Evolutionary conservation across 2,113 vertebrate genomes (phyloP).

Genomic region (Calyptomena viridis): DNA sequence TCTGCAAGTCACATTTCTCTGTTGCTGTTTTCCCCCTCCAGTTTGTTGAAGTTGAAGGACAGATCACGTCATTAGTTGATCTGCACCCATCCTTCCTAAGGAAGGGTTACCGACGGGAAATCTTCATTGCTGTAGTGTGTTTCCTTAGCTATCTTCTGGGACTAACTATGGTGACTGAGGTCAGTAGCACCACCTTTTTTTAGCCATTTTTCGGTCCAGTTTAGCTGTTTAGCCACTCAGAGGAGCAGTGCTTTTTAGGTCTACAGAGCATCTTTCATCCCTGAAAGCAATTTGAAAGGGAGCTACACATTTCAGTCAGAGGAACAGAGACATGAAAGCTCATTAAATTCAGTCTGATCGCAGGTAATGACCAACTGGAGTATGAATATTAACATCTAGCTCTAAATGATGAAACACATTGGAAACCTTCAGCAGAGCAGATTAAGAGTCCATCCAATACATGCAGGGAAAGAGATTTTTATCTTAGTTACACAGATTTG

Average conservation of each 20-base stretch:
- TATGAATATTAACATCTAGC: neutral
- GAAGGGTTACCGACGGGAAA: slow-evolving; percentile 97
- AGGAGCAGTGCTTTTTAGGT: neutral
- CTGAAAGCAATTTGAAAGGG: neutral
- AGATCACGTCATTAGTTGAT: slow-evolving; percentile 99
- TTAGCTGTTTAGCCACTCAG: neutral
- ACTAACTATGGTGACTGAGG: slow-evolving; percentile 97
- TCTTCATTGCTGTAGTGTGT: slow-evolving; percentile 96
- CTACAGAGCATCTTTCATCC: neutral
- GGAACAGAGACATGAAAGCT: neutral
- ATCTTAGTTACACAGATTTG: slow-evolving; percentile 16
- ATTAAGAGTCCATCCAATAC: neutral
- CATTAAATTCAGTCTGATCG: neutral
- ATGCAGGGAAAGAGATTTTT: slow-evolving; percentile 29
- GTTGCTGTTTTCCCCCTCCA: slow-evolving; percentile 32
- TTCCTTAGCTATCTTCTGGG: slow-evolving; percentile 96
- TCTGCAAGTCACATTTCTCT: neutral
- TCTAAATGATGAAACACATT: neutral
- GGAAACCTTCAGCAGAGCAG: neutral
- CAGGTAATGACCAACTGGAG: neutral
- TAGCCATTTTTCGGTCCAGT: neutral
- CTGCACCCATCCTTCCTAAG: slow-evolving; percentile 97
- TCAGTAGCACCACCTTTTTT: slow-evolving; percentile 58
- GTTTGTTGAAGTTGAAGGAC: slow-evolving; percentile 99
- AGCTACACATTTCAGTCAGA: neutral